Conservation (phyloP, 2,888 invertebrate species). For the Brachyptera risi region DNA sequence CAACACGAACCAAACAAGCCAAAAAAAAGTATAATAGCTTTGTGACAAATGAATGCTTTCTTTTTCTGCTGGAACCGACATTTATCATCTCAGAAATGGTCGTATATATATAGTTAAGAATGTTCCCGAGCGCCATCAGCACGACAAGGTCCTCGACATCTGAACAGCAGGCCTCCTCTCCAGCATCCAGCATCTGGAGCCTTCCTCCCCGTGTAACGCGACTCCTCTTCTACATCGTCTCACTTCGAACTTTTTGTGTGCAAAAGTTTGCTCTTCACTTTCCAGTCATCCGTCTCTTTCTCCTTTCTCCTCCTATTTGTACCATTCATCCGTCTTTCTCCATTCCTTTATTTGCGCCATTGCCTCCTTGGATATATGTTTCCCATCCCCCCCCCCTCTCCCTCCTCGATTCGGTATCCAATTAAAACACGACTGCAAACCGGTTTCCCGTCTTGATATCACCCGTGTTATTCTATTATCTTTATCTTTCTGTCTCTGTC, state of each 20-base stretch:
- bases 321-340: no score
- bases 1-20: no score
- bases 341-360: conserved; percentile 15
- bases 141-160: no score
- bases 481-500: not conserved
- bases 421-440: conserved; percentile 13
- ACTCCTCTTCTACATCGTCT: conserved; percentile 4
- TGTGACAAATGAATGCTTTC: no score
- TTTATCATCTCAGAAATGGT: no score
- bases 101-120: no score
- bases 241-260: not conserved
- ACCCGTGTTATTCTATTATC: conserved; percentile 9
- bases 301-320: no score
- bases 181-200: conserved; percentile 8
- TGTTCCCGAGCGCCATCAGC: no score
- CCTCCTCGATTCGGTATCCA: conserved; percentile 7
- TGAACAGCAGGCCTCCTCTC: no score
- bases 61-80: no score
- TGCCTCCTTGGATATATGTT: conserved; percentile 15
- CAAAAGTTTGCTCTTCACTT: not conserved
- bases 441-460: conserved; percentile 15
- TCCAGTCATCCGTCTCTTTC: conserved; percentile 5
- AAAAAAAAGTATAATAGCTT: no score
- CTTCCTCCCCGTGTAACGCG: not conserved
- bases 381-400: conserved; percentile 6